Conservation (phyloP, 2,888 invertebrate genomes). For the Pseudococcus longispinus region DNA sequence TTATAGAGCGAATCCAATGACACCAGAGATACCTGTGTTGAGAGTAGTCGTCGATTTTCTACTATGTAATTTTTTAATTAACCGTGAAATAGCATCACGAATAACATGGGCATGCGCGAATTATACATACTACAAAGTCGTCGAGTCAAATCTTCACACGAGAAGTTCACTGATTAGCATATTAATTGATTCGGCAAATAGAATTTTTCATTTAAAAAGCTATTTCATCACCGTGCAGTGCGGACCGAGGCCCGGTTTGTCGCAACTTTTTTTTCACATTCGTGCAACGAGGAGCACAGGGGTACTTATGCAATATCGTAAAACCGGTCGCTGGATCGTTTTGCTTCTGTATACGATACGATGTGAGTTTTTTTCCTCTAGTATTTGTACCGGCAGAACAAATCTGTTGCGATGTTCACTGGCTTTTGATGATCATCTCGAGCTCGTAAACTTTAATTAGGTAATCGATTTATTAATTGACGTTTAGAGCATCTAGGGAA, state of each 20-base stretch:
- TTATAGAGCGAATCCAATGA: slow-evolving; percentile 16
- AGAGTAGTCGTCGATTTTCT: neutral
- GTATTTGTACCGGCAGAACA: neutral
- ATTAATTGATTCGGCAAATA: slow-evolving; percentile 18
- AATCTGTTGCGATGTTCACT: neutral
- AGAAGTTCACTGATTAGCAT: neutral
- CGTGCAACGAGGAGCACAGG: neutral
- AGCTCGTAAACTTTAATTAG: slow-evolving; percentile 40
- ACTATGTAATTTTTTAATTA: neutral
- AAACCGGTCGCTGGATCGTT: slow-evolving; percentile 17
- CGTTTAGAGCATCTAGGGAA: neutral
- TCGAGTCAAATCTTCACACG: neutral
- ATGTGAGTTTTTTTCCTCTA: neutral
- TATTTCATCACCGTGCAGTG: neutral
- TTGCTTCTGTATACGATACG: neutral
- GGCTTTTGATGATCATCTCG: neutral
- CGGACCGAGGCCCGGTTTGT: neutral
- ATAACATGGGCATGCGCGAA: neutral
- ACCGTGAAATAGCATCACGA: slow-evolving; percentile 10
- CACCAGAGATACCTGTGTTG: neutral
- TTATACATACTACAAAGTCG: neutral
- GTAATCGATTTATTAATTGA: slow-evolving; percentile 38
- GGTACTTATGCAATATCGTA: neutral
- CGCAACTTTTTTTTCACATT: slow-evolving; percentile 23
- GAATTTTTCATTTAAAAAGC: neutral